These are phyloP conservation scores for Trogon melanurus DNA, from an alignment of 2,113 vertebrate genomes.

Conservation along the genomic window DNA sequence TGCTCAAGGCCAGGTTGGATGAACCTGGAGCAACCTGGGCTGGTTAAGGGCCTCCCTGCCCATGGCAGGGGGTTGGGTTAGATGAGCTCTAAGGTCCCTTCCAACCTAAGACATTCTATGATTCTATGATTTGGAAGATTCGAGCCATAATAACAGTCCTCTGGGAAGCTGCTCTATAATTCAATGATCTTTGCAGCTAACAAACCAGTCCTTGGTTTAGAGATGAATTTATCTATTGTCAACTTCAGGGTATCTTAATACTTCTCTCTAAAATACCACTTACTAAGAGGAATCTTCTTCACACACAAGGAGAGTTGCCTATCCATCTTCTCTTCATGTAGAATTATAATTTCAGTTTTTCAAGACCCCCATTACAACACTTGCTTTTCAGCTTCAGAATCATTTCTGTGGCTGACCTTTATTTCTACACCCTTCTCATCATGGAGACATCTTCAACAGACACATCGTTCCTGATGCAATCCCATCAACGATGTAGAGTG, in stretches of 20 bases:
- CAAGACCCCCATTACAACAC: neutral
- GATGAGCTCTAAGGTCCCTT: too few species aligned
- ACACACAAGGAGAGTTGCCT: neutral
- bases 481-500: neutral
- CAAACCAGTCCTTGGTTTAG: neutral
- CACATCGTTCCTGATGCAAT: neutral
- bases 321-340: neutral
- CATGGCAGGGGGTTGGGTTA: too few species aligned
- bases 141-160: neutral
- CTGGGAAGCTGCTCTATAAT: neutral
- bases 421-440: neutral
- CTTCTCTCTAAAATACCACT: neutral
- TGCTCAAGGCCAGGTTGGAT: too few species aligned
- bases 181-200: neutral
- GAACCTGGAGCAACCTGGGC: too few species aligned
- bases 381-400: neutral
- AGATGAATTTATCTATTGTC: neutral
- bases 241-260: neutral
- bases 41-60: too few species aligned
- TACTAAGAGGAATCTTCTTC: neutral
- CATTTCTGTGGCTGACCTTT: neutral
- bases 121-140: neutral
- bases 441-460: neutral
- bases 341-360: neutral
- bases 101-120: too few species aligned